Conservation (phyloP, 2,888 invertebrate genomes). For the Ctena decussata region DNA sequence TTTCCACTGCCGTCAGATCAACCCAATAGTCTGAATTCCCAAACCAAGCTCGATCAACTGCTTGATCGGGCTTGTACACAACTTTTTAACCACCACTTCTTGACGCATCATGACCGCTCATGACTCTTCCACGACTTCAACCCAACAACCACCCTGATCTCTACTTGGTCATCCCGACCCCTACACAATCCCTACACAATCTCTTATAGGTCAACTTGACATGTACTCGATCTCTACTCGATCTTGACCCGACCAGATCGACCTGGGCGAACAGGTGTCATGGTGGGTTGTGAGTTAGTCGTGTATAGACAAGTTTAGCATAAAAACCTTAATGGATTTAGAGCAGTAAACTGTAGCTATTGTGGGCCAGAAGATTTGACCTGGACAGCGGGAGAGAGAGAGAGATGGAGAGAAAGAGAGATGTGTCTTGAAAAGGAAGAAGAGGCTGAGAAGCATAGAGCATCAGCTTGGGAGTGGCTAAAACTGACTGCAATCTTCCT, state of each 20-base stretch:
- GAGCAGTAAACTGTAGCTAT: too few species aligned
- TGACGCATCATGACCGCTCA: not conserved
- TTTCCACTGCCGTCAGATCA: conserved; percentile 28
- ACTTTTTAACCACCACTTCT: too few species aligned
- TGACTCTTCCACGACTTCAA: not conserved
- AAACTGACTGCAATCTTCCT: too few species aligned
- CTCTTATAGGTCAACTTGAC: not conserved
- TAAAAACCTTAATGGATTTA: too few species aligned
- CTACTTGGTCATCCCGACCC: conserved; percentile 8
- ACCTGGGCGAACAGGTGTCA: not conserved
- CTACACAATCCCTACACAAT: not conserved
- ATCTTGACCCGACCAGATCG: not conserved
- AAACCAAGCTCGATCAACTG: conserved; percentile 1
- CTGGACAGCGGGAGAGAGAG: too few species aligned
- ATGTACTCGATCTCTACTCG: not conserved
- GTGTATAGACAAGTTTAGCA: not conserved
- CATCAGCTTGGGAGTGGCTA: too few species aligned
- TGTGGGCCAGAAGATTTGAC: too few species aligned
- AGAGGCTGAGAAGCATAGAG: too few species aligned
- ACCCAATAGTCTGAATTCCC: not conserved
- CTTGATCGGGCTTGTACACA: not conserved
- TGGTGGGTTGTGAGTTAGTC: not conserved
- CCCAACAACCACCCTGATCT: conserved; percentile 10
- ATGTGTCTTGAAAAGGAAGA: too few species aligned
- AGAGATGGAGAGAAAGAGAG: too few species aligned